Base-by-base conservation (phyloP, 2,888 invertebrate species). In the Chydorus sphaericus region DNA sequence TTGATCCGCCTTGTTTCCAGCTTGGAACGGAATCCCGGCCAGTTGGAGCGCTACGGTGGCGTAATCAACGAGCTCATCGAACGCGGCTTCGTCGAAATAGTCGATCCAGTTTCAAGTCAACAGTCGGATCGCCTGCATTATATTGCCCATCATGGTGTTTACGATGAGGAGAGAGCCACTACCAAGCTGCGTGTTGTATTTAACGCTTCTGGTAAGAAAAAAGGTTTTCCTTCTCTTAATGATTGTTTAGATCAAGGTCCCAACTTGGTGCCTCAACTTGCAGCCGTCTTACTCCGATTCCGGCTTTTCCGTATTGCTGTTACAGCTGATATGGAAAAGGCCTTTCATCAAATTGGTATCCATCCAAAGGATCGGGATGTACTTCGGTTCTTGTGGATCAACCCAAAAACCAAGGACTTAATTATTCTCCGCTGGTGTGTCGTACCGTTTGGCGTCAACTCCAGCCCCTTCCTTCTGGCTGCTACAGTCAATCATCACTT, bases 151-250 rank as follows among this genome's bases (percentile, higher is more conserved):
- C 65, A 65, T 48, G 58, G 59, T 7, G 65, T 67, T 3, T n/a
- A 63, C 2, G 61, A 61, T 16, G 60, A 60, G 33, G 63, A 63
- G 52, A n/a, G n/a, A n/a, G 48, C 60, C 0, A 63, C 64, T 1
- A 65, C 64, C 1, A 64, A 65, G 57, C 36, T 66, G n/a, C 59
- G 66, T 10, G 62, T 65, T 0, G 66, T 67, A 7, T 67, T 64
- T 53, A 63, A 67, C 51, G 65, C 60, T 7, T 66, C 64, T 0
- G 60, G 62, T 7, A 59, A 58, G 23, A 23, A 16, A 10, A 56
- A 65, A 11, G 58, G 59, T 5, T 62, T 62, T 6, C 18, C 60
- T 1, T 62, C 63, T 4, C 37, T 66, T 1, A 68, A 67, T 57
- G 62, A 64, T 6, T 37, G 60, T 5, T 61, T 64, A 30, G 55